phyloP scores from a whole-genome alignment of 2,797 vertebrate genomes.

The Epinephelus awoara region DNA sequence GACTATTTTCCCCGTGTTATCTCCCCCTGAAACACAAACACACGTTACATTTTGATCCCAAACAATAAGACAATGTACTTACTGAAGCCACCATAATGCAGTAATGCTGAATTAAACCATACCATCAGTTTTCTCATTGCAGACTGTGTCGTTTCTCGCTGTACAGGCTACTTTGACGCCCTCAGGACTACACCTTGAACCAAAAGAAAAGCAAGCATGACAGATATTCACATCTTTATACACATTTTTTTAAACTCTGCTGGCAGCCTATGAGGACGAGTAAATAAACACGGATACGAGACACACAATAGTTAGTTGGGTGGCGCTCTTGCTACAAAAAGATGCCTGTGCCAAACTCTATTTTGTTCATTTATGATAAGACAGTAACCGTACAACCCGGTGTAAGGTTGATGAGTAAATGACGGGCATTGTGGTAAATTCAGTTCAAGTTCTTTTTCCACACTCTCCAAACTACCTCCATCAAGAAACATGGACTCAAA shows the following conservation, averaged over 20 bases:
- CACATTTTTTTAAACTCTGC: neutral
- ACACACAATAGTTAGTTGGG: too few relatives aligned
- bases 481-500: too few relatives aligned
- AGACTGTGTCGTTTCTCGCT: slow-evolving; percentile 67
- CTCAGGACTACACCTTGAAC: slow-evolving; percentile 67
- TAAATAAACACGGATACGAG: too few relatives aligned
- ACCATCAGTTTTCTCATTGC: slow-evolving; percentile 45
- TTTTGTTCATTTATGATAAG: too few relatives aligned
- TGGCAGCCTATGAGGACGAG: neutral
- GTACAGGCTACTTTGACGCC: slow-evolving; percentile 56
- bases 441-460: too few relatives aligned
- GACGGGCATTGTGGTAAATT: too few relatives aligned
- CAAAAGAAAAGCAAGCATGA: slow-evolving; percentile 23
- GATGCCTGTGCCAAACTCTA: too few relatives aligned
- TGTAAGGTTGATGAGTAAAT: too few relatives aligned
- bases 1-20: accelerated
- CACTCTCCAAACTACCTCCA: too few relatives aligned
- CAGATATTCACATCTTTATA: neutral
- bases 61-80: neutral
- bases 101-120: neutral
- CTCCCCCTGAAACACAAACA: slow-evolving; percentile 32
- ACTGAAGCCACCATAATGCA: neutral
- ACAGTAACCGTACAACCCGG: too few relatives aligned
- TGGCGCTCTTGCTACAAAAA: too few relatives aligned
- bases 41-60: neutral